Conservation (phyloP, 2,888 invertebrate genomes). For the Thysanoteuthis rhombus region DNA sequence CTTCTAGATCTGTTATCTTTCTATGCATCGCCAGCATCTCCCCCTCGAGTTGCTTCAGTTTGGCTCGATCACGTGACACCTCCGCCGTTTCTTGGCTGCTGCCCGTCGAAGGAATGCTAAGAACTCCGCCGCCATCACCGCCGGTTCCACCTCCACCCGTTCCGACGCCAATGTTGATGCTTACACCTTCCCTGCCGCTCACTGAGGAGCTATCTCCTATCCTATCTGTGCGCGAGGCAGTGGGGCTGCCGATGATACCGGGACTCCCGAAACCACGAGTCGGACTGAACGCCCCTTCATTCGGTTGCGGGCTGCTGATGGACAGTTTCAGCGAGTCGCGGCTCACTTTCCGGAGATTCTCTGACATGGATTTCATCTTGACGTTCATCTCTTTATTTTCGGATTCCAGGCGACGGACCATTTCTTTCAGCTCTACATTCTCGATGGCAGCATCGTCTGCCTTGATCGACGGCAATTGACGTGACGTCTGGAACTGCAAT, state of each 20-base stretch:
- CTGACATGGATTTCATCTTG: slow-evolving; percentile 45
- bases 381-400: slow-evolving; percentile 47
- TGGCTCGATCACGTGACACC: slow-evolving; percentile 72
- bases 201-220: background rate
- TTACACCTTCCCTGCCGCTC: background rate
- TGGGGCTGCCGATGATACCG: background rate
- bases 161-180: background rate
- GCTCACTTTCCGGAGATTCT: slow-evolving; percentile 43
- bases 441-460: slow-evolving; percentile 57
- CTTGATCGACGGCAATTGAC: slow-evolving; percentile 42
- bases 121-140: background rate
- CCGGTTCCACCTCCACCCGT: background rate
- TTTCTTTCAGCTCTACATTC: slow-evolving; percentile 72
- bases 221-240: slow-evolving; percentile 21
- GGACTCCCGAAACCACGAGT: background rate
- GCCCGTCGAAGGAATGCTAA: slow-evolving; percentile 33
- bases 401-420: slow-evolving; percentile 74
- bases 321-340: slow-evolving; percentile 35
- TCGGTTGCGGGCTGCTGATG: background rate
- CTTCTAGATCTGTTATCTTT: slow-evolving; percentile 73
- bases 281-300: background rate
- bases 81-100: slow-evolving; percentile 23
- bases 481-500: slow-evolving; percentile 71
- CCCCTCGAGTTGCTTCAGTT: slow-evolving; percentile 81
- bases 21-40: slow-evolving; percentile 78